Evolutionary conservation across 1,140 invertebrate species (phyloP).

Genomic region (Drosophila simulans): DNA sequence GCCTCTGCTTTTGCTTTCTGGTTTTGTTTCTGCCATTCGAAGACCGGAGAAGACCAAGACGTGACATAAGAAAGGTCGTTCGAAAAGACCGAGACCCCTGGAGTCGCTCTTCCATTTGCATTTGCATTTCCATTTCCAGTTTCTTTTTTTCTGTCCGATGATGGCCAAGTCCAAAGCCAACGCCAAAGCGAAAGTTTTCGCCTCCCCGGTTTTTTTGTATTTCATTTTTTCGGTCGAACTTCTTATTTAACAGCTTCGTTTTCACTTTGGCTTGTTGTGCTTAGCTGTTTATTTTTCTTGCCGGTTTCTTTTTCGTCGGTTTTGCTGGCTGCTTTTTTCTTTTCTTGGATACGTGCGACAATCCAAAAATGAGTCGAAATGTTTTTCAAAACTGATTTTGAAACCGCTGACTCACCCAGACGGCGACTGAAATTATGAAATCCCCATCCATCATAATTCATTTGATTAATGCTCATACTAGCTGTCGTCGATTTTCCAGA

Average conservation of each 20-base stretch:
- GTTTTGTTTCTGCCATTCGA: background rate
- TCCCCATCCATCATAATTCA: conserved; percentile 25
- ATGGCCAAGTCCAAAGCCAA: conserved; percentile 73
- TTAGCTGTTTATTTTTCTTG: conserved; percentile 36
- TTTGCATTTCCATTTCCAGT: conserved; percentile 38
- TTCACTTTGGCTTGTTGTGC: conserved; percentile 40
- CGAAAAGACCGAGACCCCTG: conserved; percentile 27
- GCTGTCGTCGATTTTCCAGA: conserved; percentile 12
- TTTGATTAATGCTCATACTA: conserved; percentile 20
- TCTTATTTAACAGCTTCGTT: conserved; percentile 72
- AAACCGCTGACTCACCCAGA: conserved; percentile 1
- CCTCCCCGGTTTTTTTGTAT: conserved; percentile 28
- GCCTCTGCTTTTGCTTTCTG: conserved; percentile 11
- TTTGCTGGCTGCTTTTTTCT: too few species aligned
- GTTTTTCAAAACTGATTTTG: conserved; percentile 3
- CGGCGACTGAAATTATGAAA: conserved; percentile 19
- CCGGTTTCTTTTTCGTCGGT: conserved; percentile 19
- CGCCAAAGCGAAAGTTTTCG: conserved; percentile 70
- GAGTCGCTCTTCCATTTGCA: conserved; percentile 40
- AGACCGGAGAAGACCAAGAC: conserved; percentile 19
- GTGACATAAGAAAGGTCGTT: conserved; percentile 77
- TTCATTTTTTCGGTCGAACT: conserved; percentile 36
- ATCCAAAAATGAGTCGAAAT: conserved; percentile 51
- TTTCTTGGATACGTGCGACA: conserved; percentile 46
- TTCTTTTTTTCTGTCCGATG: conserved; percentile 31